Evolutionary conservation across 2,888 invertebrate species (phyloP).

Genomic region (Merodon equestris): DNA sequence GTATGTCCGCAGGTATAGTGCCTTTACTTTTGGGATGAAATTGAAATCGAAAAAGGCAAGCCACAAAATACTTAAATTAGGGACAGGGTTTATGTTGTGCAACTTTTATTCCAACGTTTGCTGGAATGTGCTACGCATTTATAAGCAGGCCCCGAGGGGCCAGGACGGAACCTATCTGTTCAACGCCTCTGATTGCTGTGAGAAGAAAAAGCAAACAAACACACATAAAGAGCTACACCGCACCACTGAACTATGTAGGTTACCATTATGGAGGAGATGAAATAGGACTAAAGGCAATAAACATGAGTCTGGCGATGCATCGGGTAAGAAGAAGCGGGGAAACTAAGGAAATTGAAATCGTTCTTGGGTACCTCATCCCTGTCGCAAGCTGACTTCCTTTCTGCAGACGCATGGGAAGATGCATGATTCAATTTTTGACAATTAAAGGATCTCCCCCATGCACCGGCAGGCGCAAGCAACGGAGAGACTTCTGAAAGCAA

Average conservation of each 20-base stretch:
- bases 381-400: not conserved
- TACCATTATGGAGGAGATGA: conserved; percentile 9
- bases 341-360: not conserved
- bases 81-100: conserved; percentile 27
- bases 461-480: conserved; percentile 5
- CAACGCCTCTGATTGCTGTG: not conserved
- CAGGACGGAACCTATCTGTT: too few species aligned
- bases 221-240: not conserved
- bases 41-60: too few species aligned
- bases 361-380: not conserved
- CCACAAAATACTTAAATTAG: conserved; percentile 8
- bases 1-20: too few species aligned
- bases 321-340: not conserved
- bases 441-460: conserved; percentile 15
- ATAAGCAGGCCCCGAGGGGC: conserved; percentile 11
- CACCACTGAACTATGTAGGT: not conserved
- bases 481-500: conserved; percentile 59
- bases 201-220: not conserved
- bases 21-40: too few species aligned
- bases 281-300: conserved; percentile 22
- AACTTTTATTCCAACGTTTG: conserved; percentile 34
- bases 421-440: conserved; percentile 21
- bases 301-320: conserved; percentile 1
- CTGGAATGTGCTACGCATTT: conserved; percentile 47
- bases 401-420: not conserved